Base-by-base conservation (phyloP, 37 sponge, comb jelly and placozoan species). In the Eunapius fragilis region DNA sequence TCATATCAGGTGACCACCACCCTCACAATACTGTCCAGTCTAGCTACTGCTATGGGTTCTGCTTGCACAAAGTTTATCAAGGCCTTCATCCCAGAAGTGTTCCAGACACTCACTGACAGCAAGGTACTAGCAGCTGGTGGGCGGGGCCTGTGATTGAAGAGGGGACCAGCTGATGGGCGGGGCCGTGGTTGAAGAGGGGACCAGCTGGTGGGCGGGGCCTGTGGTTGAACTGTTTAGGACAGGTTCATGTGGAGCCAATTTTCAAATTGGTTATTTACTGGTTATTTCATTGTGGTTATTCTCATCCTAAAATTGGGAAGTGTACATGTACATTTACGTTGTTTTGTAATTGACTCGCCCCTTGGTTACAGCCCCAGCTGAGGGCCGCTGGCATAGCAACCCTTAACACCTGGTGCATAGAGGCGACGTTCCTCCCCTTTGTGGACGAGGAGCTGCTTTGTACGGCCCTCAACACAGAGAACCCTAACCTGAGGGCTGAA, bases 401-500 rank as follows among this genome's bases (percentile, higher is more conserved):
- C 24, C 85, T 96, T 73, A 96, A 94, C 78, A 72, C 80, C 38
- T 96, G 92, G 92, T 38, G 70, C 27, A 67, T 78, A 48, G 84
- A 92, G 80, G 11, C 89, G 3, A 67, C 67, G n/a, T 74, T 96
- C 69, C 41, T 33, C 37, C 76, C 85, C 35, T 50, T 96, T 35
- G 79, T 94, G 33, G 97, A 96, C 41, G 79, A 75, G 24, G 97
- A 96, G 72, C 48, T 92, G 32, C n/a, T 96, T 49, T 58, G 78
- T 30, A 75, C 81, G 0, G 92, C 93, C 25, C 87, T 96, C 19
- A 76, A 80, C 50, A 95, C 85, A 47, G 97, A 96, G 79, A 96
- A 89, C 82, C 97, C 97, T 24, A 93, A 91, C 86, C 87, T 90
- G 28, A 87, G 89, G 85, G 49, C 94, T 30, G 96, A 93, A 90